A percentile compares a stretch with the other conserved stretches of the same genome.
Conservation (phyloP, 1,140 invertebrate genomes). For the Drosophila tristis region DNA sequence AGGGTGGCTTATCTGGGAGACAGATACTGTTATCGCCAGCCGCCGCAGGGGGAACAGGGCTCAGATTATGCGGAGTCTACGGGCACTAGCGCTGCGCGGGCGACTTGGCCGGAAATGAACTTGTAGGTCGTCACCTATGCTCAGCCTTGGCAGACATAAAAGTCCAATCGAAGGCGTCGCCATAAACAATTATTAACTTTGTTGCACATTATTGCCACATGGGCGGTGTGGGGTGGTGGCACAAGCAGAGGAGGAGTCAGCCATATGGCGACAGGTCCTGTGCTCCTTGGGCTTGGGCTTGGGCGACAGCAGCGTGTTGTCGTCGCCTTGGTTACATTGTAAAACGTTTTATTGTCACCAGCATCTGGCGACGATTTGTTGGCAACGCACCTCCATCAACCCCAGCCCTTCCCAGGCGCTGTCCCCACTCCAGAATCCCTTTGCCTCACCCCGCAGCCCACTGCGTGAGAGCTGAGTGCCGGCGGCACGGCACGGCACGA, state of each 20-base stretch:
- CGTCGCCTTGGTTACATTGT: slow-evolving; percentile 76
- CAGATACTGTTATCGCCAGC: too few relatives aligned
- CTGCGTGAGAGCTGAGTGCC: slow-evolving; percentile 36
- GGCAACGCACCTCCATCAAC: slow-evolving; percentile 30
- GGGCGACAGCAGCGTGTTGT: slow-evolving; percentile 38
- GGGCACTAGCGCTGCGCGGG: too few relatives aligned
- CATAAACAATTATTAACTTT: slow-evolving; percentile 78
- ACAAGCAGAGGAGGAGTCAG: too few relatives aligned
- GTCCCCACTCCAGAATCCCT: background rate
- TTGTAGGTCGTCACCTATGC: too few relatives aligned
- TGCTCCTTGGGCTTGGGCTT: slow-evolving; percentile 1
- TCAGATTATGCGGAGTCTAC: too few relatives aligned
- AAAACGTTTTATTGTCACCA: slow-evolving; percentile 78
- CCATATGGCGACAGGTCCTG: slow-evolving; percentile 4
- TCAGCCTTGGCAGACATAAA: slow-evolving; percentile 36
- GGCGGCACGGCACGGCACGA: slow-evolving; percentile 75
- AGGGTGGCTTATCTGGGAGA: background rate
- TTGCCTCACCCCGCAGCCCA: slow-evolving; percentile 3
- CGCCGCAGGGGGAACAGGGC: too few relatives aligned
- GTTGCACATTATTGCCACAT: slow-evolving; percentile 77
- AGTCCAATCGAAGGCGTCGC: slow-evolving; percentile 48
- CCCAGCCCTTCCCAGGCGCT: background rate
- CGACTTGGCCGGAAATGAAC: too few relatives aligned
- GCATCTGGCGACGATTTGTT: slow-evolving; percentile 79
- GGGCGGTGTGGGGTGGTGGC: slow-evolving; percentile 10